A percentile compares a stretch with the other conserved stretches of the same genome.
Evolutionary conservation across 1,140 invertebrate species (phyloP).

Genomic region (Pseudomyrmex cubaensis): DNA sequence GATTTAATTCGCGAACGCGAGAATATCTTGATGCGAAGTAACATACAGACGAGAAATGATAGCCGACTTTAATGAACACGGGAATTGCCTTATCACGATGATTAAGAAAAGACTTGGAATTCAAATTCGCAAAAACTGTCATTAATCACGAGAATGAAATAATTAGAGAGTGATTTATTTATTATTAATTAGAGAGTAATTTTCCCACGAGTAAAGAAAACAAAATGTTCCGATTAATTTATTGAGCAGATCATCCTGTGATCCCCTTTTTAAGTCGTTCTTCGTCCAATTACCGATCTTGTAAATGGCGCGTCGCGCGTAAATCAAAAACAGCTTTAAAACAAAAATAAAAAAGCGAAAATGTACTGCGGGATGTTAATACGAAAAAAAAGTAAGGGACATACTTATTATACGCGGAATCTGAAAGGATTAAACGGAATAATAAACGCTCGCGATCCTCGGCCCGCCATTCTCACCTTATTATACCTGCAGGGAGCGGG

Average conservation of each 20-base stretch:
- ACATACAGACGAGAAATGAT: background rate
- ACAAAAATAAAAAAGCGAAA: background rate
- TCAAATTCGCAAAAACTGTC: background rate
- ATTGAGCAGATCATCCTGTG: no score
- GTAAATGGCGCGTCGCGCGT: no score
- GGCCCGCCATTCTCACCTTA: conserved; percentile 64
- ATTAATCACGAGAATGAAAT: no score
- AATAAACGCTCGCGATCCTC: conserved; percentile 63
- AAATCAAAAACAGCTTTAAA: background rate
- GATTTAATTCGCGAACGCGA: conserved; percentile 25
- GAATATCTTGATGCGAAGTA: background rate
- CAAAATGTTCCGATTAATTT: no score
- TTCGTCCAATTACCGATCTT: no score
- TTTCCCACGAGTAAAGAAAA: background rate
- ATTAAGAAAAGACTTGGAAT: background rate
- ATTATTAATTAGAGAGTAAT: no score
- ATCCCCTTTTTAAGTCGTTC: no score
- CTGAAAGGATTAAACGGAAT: conserved; percentile 28
- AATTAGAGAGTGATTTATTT: no score
- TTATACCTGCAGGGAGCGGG: conserved; percentile 55
- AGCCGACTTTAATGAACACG: conserved; percentile 9
- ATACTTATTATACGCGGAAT: background rate
- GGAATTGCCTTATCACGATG: background rate
- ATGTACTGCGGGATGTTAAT: background rate
- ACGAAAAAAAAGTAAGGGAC: background rate